Evolutionary conservation across 1,140 invertebrate species (phyloP).

Genomic region (Drosophila oshimai): DNA sequence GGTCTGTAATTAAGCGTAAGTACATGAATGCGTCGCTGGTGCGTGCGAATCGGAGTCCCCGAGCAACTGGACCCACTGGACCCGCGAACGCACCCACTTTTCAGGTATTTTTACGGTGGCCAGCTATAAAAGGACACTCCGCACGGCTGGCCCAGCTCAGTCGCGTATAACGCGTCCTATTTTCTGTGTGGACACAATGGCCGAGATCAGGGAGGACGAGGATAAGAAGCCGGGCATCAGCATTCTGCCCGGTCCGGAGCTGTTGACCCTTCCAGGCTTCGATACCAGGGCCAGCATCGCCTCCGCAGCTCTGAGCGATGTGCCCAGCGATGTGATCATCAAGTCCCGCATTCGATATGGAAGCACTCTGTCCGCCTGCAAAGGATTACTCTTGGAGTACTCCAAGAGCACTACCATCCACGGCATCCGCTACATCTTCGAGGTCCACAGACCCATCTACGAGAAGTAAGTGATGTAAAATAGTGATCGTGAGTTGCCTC

Average conservation of each 20-base stretch:
- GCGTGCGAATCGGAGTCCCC: conserved; percentile 39
- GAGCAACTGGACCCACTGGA: conserved; percentile 23
- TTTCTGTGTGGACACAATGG: conserved; percentile 42
- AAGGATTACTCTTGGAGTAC: conserved; percentile 81
- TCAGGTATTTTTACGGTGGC: background rate
- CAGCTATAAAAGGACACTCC: conserved; percentile 33
- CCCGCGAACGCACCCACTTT: conserved; percentile 32
- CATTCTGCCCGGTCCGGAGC: conserved; percentile 54
- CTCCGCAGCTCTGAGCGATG: conserved; percentile 69
- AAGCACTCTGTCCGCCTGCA: conserved; percentile 64
- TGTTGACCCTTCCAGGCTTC: conserved; percentile 36
- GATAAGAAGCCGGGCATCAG: conserved; percentile 38
- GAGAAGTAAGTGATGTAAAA: conserved; percentile 66
- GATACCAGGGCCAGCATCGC: conserved; percentile 60
- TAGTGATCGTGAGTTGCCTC: too few species aligned
- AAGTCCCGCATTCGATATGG: conserved; percentile 75
- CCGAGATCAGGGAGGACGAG: conserved; percentile 30
- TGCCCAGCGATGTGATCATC: conserved; percentile 77
- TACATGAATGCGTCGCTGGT: conserved; percentile 20
- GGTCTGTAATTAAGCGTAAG: conserved; percentile 42
- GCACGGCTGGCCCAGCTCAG: conserved; percentile 10
- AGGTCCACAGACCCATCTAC: conserved; percentile 76
- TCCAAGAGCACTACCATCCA: conserved; percentile 82
- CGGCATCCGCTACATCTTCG: conserved; percentile 82
- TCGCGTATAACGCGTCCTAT: conserved; percentile 1